Evolutionary conservation across 1,140 invertebrate species (phyloP).

Genomic region (Helicorthomorpha holstii): DNA sequence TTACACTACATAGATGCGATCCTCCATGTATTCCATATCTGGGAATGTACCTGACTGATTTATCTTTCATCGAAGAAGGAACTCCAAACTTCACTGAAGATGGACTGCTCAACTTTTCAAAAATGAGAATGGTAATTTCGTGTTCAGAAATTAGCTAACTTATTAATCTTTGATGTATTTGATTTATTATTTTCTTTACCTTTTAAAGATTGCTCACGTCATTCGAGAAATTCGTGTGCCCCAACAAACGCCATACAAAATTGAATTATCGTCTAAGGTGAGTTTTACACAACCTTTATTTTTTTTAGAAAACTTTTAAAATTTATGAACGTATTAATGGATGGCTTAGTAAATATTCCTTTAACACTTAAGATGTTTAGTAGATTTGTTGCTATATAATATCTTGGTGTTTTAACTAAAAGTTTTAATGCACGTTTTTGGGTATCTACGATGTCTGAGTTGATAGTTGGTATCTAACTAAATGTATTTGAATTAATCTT

Average conservation of each 20-base stretch:
- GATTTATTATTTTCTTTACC: slow-evolving; percentile 7
- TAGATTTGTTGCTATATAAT: not conserved
- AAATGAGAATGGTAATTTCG: slow-evolving; percentile 75
- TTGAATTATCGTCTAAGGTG: slow-evolving; percentile 64
- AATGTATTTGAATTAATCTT: too few species aligned
- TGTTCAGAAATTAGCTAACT: not conserved
- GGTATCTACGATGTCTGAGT: too few species aligned
- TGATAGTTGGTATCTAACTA: too few species aligned
- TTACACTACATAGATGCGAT: slow-evolving; percentile 47
- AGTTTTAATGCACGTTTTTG: too few species aligned
- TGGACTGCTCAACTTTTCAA: slow-evolving; percentile 82
- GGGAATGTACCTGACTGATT: slow-evolving; percentile 79
- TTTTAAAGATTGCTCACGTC: slow-evolving; percentile 67
- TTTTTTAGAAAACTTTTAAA: slow-evolving; percentile 1
- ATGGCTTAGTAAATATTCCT: not conserved
- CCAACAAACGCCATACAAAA: slow-evolving; percentile 83
- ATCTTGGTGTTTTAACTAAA: not conserved
- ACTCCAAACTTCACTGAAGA: slow-evolving; percentile 83
- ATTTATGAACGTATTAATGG: not conserved
- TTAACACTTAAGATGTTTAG: not conserved
- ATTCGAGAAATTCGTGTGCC: slow-evolving; percentile 81
- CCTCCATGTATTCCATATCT: slow-evolving; percentile 85
- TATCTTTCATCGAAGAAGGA: slow-evolving; percentile 88
- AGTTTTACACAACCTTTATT: slow-evolving; percentile 4
- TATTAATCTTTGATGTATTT: slow-evolving; percentile 7